Conservation (phyloP, 2,888 invertebrate genomes). For the Stramonita haemastoma region DNA sequence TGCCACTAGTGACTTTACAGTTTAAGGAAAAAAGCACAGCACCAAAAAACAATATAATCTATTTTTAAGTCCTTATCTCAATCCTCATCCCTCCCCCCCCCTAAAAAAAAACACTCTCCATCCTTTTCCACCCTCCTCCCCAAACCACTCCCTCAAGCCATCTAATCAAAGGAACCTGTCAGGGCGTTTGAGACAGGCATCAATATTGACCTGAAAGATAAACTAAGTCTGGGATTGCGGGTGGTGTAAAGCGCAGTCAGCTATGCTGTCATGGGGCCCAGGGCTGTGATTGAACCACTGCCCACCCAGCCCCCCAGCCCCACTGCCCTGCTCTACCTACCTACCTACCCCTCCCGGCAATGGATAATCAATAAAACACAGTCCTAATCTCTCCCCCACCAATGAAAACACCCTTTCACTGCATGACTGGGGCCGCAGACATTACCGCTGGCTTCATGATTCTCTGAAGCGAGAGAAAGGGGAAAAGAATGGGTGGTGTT, state of each 20-base stretch:
- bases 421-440: background rate
- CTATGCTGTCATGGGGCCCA: background rate
- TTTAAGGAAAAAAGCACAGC: too few species aligned
- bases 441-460: background rate
- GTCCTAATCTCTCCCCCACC: constrained; percentile 2
- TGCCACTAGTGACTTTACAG: too few species aligned
- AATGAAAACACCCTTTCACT: constrained; percentile 1
- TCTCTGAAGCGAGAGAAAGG: background rate
- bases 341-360: background rate
- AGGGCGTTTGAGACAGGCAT: background rate
- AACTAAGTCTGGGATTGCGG: background rate
- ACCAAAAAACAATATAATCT: too few species aligned
- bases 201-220: constrained; percentile 21
- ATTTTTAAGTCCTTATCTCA: too few species aligned
- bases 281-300: background rate
- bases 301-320: background rate
- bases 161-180: background rate
- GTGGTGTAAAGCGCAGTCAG: constrained; percentile 17
- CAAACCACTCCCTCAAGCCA: background rate
- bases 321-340: background rate
- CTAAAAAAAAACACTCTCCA: too few species aligned
- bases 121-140: background rate
- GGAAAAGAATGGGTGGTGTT: background rate
- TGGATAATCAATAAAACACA: constrained; percentile 14
- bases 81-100: too few species aligned